These are phyloP conservation scores for Smutsia gigantea DNA, from an alignment of 2,797 vertebrate genomes.

Conservation along the genomic window DNA sequence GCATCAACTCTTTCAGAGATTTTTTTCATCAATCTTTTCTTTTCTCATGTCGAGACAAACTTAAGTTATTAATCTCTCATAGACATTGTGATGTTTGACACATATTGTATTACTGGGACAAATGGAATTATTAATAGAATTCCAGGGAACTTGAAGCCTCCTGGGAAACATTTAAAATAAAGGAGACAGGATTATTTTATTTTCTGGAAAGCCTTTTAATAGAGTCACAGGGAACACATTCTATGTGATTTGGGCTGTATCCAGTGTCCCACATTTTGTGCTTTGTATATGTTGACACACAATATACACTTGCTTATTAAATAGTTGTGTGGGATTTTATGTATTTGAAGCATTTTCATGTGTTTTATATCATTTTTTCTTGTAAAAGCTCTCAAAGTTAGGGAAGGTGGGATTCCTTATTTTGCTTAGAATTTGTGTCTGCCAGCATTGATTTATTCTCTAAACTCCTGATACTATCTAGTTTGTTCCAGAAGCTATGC, in stretches of 20 bases:
- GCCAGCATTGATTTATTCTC: background rate
- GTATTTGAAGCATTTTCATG: background rate
- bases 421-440: conserved; percentile 15
- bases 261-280: background rate
- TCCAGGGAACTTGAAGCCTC: conserved; percentile 76
- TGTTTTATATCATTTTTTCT: background rate
- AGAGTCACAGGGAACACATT: conserved; percentile 13
- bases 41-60: conserved; percentile 75
- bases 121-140: conserved; percentile 83
- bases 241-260: background rate
- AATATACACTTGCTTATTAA: conserved; percentile 13
- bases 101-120: conserved; percentile 76
- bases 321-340: background rate
- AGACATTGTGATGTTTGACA: conserved; percentile 79
- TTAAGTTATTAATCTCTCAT: conserved; percentile 77
- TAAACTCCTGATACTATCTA: background rate
- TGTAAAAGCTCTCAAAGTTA: conserved; percentile 26
- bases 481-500: conserved; percentile 2
- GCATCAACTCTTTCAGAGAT: conserved; percentile 74
- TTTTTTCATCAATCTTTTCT: conserved; percentile 74
- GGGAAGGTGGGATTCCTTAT: background rate
- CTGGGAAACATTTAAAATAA: conserved; percentile 73
- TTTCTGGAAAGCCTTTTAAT: conserved; percentile 62
- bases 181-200: conserved; percentile 69
- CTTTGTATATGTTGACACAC: background rate